Evolutionary conservation across 2,888 invertebrate genomes (phyloP), one percentile per base, ranked within the genome.

Genomic region (Caenorhabditis panamensis): DNA sequence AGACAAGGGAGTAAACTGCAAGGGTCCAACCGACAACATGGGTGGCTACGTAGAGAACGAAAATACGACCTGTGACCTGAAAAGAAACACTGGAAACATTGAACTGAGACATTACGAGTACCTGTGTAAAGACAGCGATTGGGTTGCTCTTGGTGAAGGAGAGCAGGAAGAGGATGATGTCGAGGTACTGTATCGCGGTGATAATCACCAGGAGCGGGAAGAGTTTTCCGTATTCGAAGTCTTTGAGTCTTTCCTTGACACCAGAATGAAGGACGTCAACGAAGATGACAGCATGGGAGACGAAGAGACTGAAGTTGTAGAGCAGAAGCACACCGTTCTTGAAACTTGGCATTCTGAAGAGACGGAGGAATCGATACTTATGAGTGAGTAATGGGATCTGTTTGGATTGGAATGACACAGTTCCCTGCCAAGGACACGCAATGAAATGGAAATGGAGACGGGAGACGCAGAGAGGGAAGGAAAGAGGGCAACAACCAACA

Each of bases 1-100:
- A 37, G 28, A 80, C 63, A 1, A 84, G 59, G 16, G 73, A 13
- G 49, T 59, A 66, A 2, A 41, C 51, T 2, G 64, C 36, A 37
- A 31, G 51, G 2, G 13, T 28, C 51, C 47, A 36, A 44, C 66
- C 47, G 22, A 54, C 28, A 20, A 67, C 72, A 16, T 54, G 41
- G n/a, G 28, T 47, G 1, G 72, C 67, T 13, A 69, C 22, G 26
- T 47, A 63, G 13, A 82, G 73, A 20, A 82, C 56, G 24, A 84
- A 66, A 5, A 84, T 56, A 4, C 84, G 78, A 18, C 84, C 84
- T 58, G 62, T 54, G 36, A 82, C 72, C 77, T 83, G 68, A 20
- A 72, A 61, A 31, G 64, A 69, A 16, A 78, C 22, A 6, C 58
- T 16, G 1, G 69, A 16, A 16, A 59, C 6, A 51, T 31, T 49